phyloP scores from a whole-genome alignment of 2,888 invertebrate genomes.

The Meganola albula region DNA sequence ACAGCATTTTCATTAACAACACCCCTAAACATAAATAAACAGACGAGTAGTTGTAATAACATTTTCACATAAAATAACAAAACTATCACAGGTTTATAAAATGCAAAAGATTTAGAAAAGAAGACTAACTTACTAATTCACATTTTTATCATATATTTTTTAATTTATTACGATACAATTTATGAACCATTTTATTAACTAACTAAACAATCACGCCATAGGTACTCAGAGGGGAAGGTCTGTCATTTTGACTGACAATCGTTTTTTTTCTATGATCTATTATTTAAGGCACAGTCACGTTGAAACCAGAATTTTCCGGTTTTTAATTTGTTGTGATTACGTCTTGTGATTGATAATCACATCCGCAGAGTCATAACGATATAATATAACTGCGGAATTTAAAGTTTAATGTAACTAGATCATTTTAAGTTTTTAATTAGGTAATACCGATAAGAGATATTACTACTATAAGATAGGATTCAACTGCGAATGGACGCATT shows the following conservation, averaged over 20 bases:
- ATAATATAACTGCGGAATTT: constrained; percentile 33
- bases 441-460: constrained; percentile 26
- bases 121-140: constrained; percentile 7
- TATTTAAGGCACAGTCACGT: no score
- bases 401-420: constrained; percentile 22
- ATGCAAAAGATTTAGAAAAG: constrained; percentile 20
- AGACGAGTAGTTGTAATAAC: constrained; percentile 33
- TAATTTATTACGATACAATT: no score
- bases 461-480: constrained; percentile 24
- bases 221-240: no score
- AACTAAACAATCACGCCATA: no score
- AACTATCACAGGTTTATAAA: constrained; percentile 42
- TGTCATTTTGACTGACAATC: no score
- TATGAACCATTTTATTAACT: no score
- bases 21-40: constrained; percentile 31
- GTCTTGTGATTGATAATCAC: no score
- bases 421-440: no score
- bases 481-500: no score
- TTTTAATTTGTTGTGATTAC: no score
- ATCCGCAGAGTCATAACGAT: constrained; percentile 12
- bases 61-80: constrained; percentile 36
- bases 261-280: no score
- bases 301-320: no score
- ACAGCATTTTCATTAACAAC: constrained; percentile 31
- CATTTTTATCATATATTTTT: constrained; percentile 1